These are phyloP conservation scores for Aphaenogaster ashmeadi DNA, from an alignment of 1,140 invertebrate genomes.

Conservation along the genomic window DNA sequence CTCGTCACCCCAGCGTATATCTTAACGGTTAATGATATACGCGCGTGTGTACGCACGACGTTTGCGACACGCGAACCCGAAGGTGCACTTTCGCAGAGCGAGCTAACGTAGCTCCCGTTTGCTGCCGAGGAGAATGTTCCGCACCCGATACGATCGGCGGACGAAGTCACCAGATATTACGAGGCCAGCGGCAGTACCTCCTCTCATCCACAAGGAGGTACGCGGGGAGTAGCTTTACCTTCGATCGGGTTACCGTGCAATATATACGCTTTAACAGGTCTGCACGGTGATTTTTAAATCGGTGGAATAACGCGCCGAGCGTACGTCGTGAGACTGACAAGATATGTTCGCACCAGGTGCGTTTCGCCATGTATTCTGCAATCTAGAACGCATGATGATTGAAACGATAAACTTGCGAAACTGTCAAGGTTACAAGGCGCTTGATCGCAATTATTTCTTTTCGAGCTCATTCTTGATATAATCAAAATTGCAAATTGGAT, in stretches of 20 bases:
- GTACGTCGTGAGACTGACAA: not conserved
- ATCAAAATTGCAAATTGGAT: not conserved
- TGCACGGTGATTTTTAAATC: constrained; percentile 46
- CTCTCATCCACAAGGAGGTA: constrained; percentile 17
- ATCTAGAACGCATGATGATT: constrained; percentile 22
- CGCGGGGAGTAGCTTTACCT: not conserved
- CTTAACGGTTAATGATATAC: constrained; percentile 35
- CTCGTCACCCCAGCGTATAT: constrained; percentile 32
- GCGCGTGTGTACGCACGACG: not conserved
- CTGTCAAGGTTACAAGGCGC: constrained; percentile 17
- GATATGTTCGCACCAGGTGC: constrained; percentile 8
- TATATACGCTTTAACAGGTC: constrained; percentile 26
- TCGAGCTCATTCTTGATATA: not conserved
- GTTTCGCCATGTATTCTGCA: constrained; percentile 24
- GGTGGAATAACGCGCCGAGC: constrained; percentile 1
- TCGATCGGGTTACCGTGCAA: constrained; percentile 66
- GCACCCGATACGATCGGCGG: constrained; percentile 72
- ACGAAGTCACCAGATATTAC: constrained; percentile 71
- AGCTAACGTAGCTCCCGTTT: constrained; percentile 73
- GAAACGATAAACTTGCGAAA: constrained; percentile 17
- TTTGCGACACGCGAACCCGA: constrained; percentile 18
- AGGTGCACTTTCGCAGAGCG: constrained; percentile 46
- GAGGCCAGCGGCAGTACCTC: constrained; percentile 47
- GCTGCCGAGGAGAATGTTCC: constrained; percentile 65
- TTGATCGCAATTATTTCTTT: not conserved